A percentile compares a stretch with the other conserved stretches of the same genome.
phyloP scores from a whole-genome alignment of 2,797 vertebrate species.

The Atherinosoma microstoma region DNA sequence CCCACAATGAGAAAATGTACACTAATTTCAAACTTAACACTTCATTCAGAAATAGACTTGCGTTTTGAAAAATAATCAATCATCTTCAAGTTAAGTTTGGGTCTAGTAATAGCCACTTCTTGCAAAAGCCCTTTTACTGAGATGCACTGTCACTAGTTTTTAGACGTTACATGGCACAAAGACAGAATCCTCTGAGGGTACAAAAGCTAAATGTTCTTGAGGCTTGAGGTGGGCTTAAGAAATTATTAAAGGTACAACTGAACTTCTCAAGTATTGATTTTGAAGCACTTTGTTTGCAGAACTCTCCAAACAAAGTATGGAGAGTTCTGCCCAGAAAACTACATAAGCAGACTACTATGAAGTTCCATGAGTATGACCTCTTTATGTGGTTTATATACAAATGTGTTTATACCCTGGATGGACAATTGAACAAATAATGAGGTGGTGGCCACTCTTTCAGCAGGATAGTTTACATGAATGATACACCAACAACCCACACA shows the following conservation, averaged over 20 bases:
- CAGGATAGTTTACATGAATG: constrained; percentile 38
- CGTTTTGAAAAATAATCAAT: not conserved
- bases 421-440: constrained; percentile 14
- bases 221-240: not conserved
- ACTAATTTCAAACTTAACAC: not conserved
- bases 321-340: not conserved
- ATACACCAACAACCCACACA: constrained; percentile 29
- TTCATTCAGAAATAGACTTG: not conserved
- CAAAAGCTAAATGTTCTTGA: not conserved
- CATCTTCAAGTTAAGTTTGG: not conserved
- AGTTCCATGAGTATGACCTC: constrained; percentile 1
- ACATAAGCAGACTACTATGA: not conserved
- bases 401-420: constrained; percentile 17
- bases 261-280: not conserved
- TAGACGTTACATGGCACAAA: not conserved
- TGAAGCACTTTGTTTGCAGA: too few relatives aligned
- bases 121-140: not conserved
- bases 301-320: too few relatives aligned
- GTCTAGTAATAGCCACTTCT: not conserved
- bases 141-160: not conserved
- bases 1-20: constrained; percentile 4
- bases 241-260: not conserved
- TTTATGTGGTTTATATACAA: constrained; percentile 26
- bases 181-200: not conserved
- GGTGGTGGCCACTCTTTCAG: constrained; percentile 2